Conservation (phyloP, 2,888 invertebrate species). For the Resseliella maxima region DNA sequence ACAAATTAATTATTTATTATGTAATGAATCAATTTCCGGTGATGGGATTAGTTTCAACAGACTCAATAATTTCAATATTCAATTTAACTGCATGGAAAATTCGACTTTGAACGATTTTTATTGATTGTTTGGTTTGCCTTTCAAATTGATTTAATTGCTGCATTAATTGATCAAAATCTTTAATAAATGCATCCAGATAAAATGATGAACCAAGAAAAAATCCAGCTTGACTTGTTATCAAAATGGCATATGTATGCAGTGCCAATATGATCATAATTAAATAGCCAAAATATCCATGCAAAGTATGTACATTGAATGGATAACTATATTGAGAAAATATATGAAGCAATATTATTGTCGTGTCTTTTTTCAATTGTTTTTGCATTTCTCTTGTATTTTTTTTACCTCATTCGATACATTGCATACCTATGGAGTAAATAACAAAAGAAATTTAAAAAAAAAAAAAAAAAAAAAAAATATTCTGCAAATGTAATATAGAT, state of each 20-base stretch:
- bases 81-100: not conserved
- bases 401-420: conserved; percentile 7
- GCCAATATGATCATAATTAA: not conserved
- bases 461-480: too few species aligned
- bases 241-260: not conserved
- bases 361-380: not conserved
- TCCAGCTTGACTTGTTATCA: conserved; percentile 15
- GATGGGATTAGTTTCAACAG: too few species aligned
- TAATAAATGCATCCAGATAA: not conserved
- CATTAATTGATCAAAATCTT: not conserved
- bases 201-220: conserved; percentile 6
- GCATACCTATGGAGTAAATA: too few species aligned
- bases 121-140: not conserved
- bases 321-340: not conserved
- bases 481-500: too few species aligned
- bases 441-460: too few species aligned
- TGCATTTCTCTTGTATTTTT: too few species aligned
- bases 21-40: too few species aligned
- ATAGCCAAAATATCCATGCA: conserved; percentile 13
- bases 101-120: not conserved
- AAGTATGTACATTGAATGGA: conserved; percentile 1
- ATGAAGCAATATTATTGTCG: not conserved
- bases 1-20: too few species aligned
- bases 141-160: not conserved
- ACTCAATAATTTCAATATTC: conserved; percentile 39